A percentile compares a stretch with the other conserved stretches of the same genome.
Evolutionary conservation across 2,888 invertebrate species (phyloP).

Genomic region (Pantelozetes paolii): DNA sequence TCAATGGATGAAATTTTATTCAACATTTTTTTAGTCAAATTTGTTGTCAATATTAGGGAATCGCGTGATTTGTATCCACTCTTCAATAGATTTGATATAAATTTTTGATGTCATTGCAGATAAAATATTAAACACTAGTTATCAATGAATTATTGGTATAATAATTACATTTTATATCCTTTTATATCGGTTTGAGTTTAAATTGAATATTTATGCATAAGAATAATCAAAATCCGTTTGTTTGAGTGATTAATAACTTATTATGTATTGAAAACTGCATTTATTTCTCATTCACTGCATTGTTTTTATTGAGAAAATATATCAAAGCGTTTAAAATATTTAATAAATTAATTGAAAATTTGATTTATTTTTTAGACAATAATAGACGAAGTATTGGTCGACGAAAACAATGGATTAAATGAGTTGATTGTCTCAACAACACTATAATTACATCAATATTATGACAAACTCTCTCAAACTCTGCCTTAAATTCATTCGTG

Average conservation of each 20-base stretch:
- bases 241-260: no score
- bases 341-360: neutral
- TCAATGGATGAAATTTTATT: neutral
- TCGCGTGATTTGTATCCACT: neutral
- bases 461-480: slow-evolving; percentile 12
- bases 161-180: no score
- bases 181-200: no score
- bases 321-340: neutral
- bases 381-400: neutral
- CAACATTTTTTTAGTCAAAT: neutral
- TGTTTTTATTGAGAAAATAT: neutral
- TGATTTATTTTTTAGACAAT: neutral
- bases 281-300: neutral
- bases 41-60: neutral
- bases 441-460: slow-evolving; percentile 8
- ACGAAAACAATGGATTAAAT: neutral
- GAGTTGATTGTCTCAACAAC: slow-evolving; percentile 3
- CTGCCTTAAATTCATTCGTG: slow-evolving; percentile 21
- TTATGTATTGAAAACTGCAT: no score
- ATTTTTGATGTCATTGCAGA: neutral
- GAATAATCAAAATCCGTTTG: no score
- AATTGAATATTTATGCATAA: no score
- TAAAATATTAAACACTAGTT: no score
- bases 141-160: no score
- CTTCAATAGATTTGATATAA: neutral